These are phyloP conservation scores for Cavia aperea DNA, from an alignment of 2,113 vertebrate species.

Conservation along the genomic window DNA sequence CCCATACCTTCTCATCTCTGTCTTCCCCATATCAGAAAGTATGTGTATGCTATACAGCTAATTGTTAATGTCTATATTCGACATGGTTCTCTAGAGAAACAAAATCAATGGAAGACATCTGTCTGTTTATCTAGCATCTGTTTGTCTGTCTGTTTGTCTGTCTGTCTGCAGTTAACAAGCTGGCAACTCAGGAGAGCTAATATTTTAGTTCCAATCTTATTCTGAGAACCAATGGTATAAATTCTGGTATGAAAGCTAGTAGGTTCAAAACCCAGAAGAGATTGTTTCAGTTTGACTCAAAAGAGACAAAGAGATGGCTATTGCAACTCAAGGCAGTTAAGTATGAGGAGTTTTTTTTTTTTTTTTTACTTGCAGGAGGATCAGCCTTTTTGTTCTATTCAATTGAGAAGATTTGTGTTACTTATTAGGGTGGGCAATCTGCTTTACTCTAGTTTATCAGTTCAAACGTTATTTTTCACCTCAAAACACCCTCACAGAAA, in stretches of 20 bases:
- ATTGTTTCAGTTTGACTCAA: not conserved
- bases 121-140: not conserved
- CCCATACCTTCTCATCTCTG: not conserved
- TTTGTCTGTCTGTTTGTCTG: not conserved
- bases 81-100: not conserved
- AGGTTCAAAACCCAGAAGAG: not conserved
- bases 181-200: not conserved
- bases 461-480: not conserved
- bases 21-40: not conserved
- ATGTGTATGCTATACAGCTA: not conserved
- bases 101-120: not conserved
- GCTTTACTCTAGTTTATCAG: not conserved
- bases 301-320: not conserved
- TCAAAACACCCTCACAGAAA: not conserved
- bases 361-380: not conserved
- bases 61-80: not conserved
- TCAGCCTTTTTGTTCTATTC: not conserved
- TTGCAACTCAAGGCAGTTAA: not conserved
- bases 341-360: not conserved
- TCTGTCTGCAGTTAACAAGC: not conserved
- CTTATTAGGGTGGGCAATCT: not conserved
- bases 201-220: not conserved
- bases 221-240: not conserved
- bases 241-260: not conserved
- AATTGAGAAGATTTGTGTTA: not conserved